phyloP scores from a whole-genome alignment of 2,113 vertebrate species.

The Astur gentilis region DNA sequence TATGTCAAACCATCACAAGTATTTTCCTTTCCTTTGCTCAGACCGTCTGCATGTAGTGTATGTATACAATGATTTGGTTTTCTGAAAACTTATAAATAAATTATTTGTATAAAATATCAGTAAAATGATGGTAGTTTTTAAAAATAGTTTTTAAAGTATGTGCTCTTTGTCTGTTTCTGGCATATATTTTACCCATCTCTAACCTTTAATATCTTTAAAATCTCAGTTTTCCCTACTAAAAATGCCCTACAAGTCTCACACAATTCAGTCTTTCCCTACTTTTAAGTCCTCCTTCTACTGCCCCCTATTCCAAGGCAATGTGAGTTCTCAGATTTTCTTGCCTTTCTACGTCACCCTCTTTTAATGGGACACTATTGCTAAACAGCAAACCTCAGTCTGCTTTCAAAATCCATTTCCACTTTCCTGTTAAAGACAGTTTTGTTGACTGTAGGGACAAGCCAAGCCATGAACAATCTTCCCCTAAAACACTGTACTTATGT shows the following conservation, averaged over 20 bases:
- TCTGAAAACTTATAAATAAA: not conserved
- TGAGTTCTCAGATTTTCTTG: not conserved
- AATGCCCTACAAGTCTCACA: not conserved
- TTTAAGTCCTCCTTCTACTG: not conserved
- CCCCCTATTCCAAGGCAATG: not conserved
- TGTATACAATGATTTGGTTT: not conserved
- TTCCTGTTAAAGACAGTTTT: not conserved
- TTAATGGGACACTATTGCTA: not conserved
- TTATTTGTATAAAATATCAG: not conserved
- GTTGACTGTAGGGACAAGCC: not conserved
- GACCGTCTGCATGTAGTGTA: not conserved
- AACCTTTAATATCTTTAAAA: not conserved
- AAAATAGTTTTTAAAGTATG: not conserved
- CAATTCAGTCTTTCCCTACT: not conserved
- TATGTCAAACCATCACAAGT: not conserved
- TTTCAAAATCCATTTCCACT: not conserved
- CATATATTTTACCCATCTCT: not conserved
- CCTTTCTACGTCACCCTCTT: not conserved
- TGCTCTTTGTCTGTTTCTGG: not conserved
- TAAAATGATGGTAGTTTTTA: rapidly evolving
- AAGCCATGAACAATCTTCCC: not conserved
- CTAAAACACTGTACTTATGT: not conserved
- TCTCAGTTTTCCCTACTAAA: not conserved
- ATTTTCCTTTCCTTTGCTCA: not conserved
- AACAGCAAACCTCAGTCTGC: not conserved